phyloP scores from a whole-genome alignment of 2,888 invertebrate species.

The Melinopterus prodromus region DNA sequence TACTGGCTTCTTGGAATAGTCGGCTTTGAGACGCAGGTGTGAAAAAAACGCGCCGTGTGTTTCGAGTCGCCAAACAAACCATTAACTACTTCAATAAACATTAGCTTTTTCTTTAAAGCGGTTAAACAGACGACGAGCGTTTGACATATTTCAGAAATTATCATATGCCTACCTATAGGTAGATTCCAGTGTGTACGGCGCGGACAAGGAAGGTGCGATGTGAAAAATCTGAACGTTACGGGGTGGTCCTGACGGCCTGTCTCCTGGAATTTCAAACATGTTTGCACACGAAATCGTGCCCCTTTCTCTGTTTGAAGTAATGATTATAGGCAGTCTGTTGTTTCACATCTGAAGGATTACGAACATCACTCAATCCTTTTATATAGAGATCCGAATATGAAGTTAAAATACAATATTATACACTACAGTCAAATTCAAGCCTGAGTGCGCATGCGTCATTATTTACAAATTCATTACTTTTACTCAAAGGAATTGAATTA shows the following conservation, averaged over 20 bases:
- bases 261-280: background rate
- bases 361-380: no score
- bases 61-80: slow-evolving; percentile 50
- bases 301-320: background rate
- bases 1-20: slow-evolving; percentile 51
- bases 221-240: background rate
- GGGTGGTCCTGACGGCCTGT: background rate
- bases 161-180: slow-evolving; percentile 13
- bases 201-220: background rate
- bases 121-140: slow-evolving; percentile 40
- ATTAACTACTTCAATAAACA: slow-evolving; percentile 53
- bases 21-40: slow-evolving; percentile 46
- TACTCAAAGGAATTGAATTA: no score
- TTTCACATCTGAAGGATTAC: no score
- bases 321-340: background rate
- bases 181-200: background rate
- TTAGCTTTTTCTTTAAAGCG: slow-evolving; percentile 38
- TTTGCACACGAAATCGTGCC: slow-evolving; percentile 5
- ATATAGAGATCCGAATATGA: no score
- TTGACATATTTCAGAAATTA: slow-evolving; percentile 42
- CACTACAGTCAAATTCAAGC: no score
- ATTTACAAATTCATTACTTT: no score
- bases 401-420: no score
- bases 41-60: slow-evolving; percentile 49
- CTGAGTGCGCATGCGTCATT: no score